These are phyloP conservation scores for Lontra canadensis DNA, from an alignment of 2,113 vertebrate genomes.

Conservation along the genomic window DNA sequence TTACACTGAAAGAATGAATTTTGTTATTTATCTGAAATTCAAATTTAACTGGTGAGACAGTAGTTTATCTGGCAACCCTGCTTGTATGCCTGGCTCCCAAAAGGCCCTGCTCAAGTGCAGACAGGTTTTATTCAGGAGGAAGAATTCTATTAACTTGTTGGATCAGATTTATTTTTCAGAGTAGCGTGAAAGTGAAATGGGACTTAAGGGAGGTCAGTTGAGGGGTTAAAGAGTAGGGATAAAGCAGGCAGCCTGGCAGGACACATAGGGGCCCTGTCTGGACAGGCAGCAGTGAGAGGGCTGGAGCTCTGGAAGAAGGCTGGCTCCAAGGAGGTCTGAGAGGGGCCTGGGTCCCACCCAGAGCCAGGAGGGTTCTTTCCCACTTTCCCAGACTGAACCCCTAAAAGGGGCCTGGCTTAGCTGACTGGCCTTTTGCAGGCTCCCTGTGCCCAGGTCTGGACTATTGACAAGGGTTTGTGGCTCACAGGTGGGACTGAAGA, in stretches of 20 bases:
- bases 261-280: background rate
- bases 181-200: background rate
- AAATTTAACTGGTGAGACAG: background rate
- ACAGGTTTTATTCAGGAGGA: background rate
- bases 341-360: background rate
- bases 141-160: background rate
- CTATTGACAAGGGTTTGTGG: background rate
- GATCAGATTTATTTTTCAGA: slow-evolving; percentile 2
- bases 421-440: background rate
- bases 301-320: background rate
- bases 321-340: background rate
- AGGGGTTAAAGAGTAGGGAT: background rate
- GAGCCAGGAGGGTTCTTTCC: background rate
- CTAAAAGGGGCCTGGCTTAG: background rate
- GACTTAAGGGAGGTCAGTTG: background rate
- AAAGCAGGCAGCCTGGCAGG: background rate
- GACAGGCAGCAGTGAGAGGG: background rate
- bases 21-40: background rate
- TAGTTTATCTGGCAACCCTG: background rate
- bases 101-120: background rate
- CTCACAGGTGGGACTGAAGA: background rate
- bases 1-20: background rate
- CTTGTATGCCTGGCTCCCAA: background rate
- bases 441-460: background rate
- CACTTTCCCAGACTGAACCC: background rate